Percentiles rank a stretch among this genome's conserved stretches.
Conservation (phyloP, 2,113 vertebrate genomes). For the Halichoerus grypus region DNA sequence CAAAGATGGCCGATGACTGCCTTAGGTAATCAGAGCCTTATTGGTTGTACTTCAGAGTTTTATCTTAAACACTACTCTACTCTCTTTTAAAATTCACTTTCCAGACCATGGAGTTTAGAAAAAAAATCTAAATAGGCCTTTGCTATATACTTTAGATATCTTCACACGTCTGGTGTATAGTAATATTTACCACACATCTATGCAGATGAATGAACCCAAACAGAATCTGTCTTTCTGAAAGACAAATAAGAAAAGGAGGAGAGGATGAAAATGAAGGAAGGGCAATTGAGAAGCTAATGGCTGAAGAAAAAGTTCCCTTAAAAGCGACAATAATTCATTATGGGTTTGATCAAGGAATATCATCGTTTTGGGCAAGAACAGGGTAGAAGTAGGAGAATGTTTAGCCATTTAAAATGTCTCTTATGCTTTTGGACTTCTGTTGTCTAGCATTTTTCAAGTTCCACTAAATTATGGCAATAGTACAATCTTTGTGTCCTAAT, state of each 20-base stretch:
- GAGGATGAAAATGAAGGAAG: neutral
- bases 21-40: neutral
- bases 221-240: neutral
- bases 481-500: neutral
- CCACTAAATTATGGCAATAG: neutral
- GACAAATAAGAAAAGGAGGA: neutral
- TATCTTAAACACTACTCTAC: neutral
- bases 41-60: neutral
- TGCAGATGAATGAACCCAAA: neutral
- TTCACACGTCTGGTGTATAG: neutral
- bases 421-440: neutral
- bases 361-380: neutral
- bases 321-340: neutral
- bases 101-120: constrained; percentile 6
- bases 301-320: neutral
- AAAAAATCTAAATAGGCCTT: neutral
- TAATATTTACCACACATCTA: neutral
- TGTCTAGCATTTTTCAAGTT: neutral
- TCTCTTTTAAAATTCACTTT: constrained; percentile 8
- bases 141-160: neutral
- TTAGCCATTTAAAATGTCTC: neutral
- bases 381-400: neutral
- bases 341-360: neutral
- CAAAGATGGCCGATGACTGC: neutral
- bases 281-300: neutral